These are phyloP conservation scores for Anhinga rufa DNA, from an alignment of 2,113 vertebrate species.

Conservation along the genomic window DNA sequence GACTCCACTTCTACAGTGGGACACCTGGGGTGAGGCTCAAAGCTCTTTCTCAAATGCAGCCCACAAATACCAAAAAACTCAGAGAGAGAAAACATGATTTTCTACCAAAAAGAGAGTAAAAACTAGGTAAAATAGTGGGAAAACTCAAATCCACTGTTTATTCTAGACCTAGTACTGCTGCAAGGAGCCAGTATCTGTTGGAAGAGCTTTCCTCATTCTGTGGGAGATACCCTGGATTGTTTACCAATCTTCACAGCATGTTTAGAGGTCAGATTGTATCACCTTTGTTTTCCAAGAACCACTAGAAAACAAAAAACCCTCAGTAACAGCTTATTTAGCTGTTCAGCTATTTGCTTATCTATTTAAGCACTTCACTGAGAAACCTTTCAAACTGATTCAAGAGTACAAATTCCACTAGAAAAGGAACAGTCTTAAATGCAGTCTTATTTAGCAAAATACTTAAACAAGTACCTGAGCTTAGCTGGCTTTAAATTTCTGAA, in stretches of 20 bases:
- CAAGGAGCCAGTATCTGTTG: background rate
- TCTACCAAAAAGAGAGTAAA: background rate
- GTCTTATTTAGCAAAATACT: background rate
- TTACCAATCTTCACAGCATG: background rate
- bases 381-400: background rate
- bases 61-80: background rate
- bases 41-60: background rate
- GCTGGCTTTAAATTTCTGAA: background rate
- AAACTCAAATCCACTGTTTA: background rate
- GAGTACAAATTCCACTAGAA: background rate
- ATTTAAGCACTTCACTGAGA: background rate
- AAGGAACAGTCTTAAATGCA: background rate
- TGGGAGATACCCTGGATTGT: background rate
- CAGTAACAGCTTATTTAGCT: background rate
- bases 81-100: background rate
- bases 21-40: background rate
- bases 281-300: constrained; percentile 7
- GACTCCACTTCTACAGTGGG: background rate
- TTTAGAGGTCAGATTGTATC: background rate
- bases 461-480: background rate
- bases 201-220: background rate
- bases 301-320: background rate
- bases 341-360: background rate
- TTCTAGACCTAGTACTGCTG: background rate
- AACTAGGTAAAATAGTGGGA: background rate